Conservation (phyloP, 2,797 vertebrate species). For the Oophaga sylvatica region DNA sequence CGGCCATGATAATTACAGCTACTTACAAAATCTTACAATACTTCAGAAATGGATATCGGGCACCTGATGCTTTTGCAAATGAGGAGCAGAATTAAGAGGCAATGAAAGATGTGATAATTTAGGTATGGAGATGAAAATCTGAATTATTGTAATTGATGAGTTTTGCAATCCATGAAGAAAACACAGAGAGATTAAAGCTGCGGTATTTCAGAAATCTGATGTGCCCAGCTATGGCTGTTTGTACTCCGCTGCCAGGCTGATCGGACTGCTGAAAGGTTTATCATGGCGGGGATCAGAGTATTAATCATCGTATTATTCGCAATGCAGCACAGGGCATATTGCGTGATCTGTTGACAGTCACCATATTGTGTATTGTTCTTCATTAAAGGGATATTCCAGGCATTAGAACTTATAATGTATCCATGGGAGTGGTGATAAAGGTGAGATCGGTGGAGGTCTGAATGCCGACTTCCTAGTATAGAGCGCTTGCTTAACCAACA, state of each 20-base stretch:
- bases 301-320: not conserved
- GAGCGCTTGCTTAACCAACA: too few relatives aligned
- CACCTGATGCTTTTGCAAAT: not conserved
- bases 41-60: not conserved
- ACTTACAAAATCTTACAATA: not conserved
- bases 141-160: not conserved
- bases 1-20: not conserved
- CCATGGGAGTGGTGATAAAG: too few relatives aligned
- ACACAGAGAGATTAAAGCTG: not conserved
- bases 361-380: not conserved
- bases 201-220: not conserved
- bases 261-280: not conserved
- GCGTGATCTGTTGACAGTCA: not conserved
- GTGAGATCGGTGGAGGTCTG: too few relatives aligned
- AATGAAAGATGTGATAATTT: conserved; percentile 13
- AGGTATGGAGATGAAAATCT: not conserved
- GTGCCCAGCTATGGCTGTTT: not conserved
- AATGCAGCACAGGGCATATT: not conserved
- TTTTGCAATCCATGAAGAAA: conserved; percentile 12
- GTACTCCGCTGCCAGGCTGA: conserved; percentile 11
- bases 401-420: not conserved
- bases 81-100: not conserved
- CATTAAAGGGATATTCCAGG: not conserved
- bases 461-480: too few relatives aligned
- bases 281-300: not conserved